Base-by-base conservation (phyloP, 2,888 invertebrate species). In the Meiosimyza platycephala region DNA sequence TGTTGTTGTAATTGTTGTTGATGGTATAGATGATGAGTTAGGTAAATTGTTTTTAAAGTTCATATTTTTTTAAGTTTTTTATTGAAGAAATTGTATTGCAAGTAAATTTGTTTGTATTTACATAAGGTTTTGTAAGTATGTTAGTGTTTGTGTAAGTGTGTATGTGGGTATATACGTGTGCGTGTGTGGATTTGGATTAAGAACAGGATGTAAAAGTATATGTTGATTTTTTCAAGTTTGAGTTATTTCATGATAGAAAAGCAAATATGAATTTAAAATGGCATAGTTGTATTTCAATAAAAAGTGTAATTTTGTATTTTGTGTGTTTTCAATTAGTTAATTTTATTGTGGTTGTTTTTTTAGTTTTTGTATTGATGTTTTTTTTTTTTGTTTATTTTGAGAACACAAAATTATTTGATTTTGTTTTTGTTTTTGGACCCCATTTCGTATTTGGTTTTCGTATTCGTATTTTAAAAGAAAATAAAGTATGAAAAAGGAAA, bases 401-500 rank as follows among this genome's bases (percentile, higher is more conserved):
- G 40, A 40, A 40, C 40, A 40, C 40, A 40, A 40, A 40, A 40
- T 40, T 40, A 40, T 59, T 70, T 57, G 33, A 76, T 76, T 77
- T 78, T 79, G 60, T 78, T 79, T 79, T 80, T 67, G 74, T 77
- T 76, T 80, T 83, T 80, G 80, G 82, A 85, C 84, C 85, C 85
- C 85, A 83, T 83, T 83, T 83, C 81, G 85, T 83, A 80, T 80
- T 84, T 85, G 84, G 83, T 84, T 81, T 79, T 80, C 79, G 81
- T 83, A 80, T 80, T 83, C 82, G 84, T 85, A 83, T 81, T 85
- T 84, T 9, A 40, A 40, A 79, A 76, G 70, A 63, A 85, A 86
- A 85, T 83, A 84, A 85, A 79, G 82, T 84, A 84, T 85, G 85
- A 84, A 85, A 86, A 85, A 85, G 83, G 84, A 83, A 85, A 81